A percentile compares a stretch with the other conserved stretches of the same genome.
These are phyloP conservation scores for Meiosimyza decipiens DNA, from an alignment of 2,888 invertebrate species.

Conservation along the genomic window DNA sequence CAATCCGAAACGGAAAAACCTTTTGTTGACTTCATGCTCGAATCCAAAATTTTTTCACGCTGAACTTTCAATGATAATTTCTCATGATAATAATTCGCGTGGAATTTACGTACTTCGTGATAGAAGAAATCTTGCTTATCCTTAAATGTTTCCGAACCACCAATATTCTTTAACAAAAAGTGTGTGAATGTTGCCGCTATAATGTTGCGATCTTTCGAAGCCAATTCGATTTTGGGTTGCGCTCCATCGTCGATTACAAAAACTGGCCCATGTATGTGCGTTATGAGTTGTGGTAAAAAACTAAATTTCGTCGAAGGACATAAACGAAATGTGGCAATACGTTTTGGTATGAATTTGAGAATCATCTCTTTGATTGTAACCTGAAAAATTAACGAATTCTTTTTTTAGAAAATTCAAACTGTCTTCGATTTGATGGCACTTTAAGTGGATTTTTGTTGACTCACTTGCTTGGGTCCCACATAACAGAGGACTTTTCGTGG, in stretches of 20 bases:
- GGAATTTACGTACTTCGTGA: slow-evolving; percentile 84
- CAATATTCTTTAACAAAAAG: slow-evolving; percentile 91
- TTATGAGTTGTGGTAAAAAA: slow-evolving; percentile 68
- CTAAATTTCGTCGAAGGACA: slow-evolving; percentile 94
- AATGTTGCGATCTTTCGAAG: slow-evolving; percentile 86
- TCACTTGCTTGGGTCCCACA: slow-evolving; percentile 86
- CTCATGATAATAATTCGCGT: slow-evolving; percentile 89
- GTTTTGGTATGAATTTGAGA: slow-evolving; percentile 91
- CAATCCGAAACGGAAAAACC: slow-evolving; percentile 89
- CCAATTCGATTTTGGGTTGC: slow-evolving; percentile 85
- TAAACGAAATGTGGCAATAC: slow-evolving; percentile 89
- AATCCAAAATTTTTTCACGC: slow-evolving; percentile 83
- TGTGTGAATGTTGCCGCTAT: slow-evolving; percentile 93
- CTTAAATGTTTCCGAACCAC: slow-evolving; percentile 94
- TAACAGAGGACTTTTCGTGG: slow-evolving; percentile 90
- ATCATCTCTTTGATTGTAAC: slow-evolving; percentile 93
- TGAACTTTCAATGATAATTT: slow-evolving; percentile 84
- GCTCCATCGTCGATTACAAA: slow-evolving; percentile 92
- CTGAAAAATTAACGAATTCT: slow-evolving; percentile 67
- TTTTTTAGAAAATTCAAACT: slow-evolving; percentile 44
- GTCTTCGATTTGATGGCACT: not conserved
- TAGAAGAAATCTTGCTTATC: slow-evolving; percentile 84
- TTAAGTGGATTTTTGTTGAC: slow-evolving; percentile 38
- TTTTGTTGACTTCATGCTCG: slow-evolving; percentile 86
- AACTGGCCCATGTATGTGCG: slow-evolving; percentile 70